phyloP scores from a whole-genome alignment of 2,113 vertebrate genomes.

The Trochalopteron elliotii region DNA sequence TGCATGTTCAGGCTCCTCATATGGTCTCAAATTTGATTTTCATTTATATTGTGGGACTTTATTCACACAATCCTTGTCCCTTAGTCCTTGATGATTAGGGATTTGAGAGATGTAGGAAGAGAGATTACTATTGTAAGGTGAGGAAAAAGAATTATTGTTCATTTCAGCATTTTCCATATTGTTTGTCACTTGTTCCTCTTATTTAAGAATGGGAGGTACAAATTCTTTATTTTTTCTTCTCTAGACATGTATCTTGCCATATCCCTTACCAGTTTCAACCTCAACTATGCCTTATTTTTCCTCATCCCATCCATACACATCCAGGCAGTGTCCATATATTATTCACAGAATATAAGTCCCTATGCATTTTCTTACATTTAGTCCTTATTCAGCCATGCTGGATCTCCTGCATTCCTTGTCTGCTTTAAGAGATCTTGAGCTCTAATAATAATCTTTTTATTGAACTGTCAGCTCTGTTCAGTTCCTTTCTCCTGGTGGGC shows the following conservation, averaged over 20 bases:
- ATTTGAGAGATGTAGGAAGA: not conserved
- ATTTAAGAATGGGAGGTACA: not conserved
- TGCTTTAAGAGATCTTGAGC: not conserved
- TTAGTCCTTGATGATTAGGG: not conserved
- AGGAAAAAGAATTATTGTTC: not conserved
- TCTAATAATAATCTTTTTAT: not conserved
- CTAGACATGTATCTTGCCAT: not conserved
- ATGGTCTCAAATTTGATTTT: not conserved
- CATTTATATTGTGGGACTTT: not conserved
- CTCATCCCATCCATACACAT: not conserved
- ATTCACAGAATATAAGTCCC: not conserved
- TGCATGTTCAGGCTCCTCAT: not conserved
- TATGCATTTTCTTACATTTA: not conserved
- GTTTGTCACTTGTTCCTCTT: not conserved
- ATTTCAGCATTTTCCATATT: not conserved
- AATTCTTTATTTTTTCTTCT: not conserved
- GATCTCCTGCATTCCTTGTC: not conserved
- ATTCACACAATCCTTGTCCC: not conserved
- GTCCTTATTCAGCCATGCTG: not conserved
- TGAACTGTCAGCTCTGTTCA: not conserved
- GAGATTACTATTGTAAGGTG: not conserved
- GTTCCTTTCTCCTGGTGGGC: not conserved
- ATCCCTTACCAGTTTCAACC: not conserved
- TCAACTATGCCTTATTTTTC: not conserved
- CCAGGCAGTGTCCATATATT: not conserved